Conservation (phyloP, 2,113 vertebrate species). For the Odocoileus hemionus region DNA sequence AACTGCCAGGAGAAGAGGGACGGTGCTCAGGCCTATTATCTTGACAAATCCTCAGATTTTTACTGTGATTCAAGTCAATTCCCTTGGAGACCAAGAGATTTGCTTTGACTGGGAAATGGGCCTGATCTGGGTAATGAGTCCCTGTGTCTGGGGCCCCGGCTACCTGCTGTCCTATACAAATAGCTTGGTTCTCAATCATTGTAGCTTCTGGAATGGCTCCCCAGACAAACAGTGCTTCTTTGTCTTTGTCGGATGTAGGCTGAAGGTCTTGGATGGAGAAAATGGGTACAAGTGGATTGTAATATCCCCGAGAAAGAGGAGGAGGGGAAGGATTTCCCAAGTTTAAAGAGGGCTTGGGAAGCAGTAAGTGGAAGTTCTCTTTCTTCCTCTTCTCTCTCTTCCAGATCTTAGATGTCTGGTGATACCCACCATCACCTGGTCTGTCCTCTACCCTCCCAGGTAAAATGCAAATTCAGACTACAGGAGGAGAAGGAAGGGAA, state of each 20-base stretch:
- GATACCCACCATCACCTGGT: background rate
- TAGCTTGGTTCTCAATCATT: conserved; percentile 41
- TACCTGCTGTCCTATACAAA: conserved; percentile 72
- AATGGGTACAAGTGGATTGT: background rate
- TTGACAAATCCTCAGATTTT: conserved; percentile 69
- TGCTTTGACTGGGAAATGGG: conserved; percentile 68
- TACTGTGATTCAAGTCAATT: conserved; percentile 51
- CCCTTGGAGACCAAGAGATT: conserved; percentile 72
- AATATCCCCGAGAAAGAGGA: background rate
- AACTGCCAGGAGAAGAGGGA: conserved; percentile 40
- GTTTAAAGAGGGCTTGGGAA: background rate
- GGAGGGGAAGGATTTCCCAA: background rate
- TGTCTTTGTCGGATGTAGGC: background rate
- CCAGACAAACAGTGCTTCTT: conserved; percentile 60
- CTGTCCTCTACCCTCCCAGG: background rate
- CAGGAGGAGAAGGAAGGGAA: background rate
- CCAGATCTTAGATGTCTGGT: background rate
- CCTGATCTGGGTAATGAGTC: conserved; percentile 74
- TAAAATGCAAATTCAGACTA: background rate
- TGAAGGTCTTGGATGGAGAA: background rate
- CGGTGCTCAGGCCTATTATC: conserved; percentile 11
- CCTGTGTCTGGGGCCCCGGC: conserved; percentile 76
- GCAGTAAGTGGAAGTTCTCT: background rate
- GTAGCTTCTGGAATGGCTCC: conserved; percentile 8
- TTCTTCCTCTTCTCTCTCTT: background rate